These are phyloP conservation scores for Phocoena sinus DNA, from an alignment of 2,113 vertebrate species.

Conservation along the genomic window DNA sequence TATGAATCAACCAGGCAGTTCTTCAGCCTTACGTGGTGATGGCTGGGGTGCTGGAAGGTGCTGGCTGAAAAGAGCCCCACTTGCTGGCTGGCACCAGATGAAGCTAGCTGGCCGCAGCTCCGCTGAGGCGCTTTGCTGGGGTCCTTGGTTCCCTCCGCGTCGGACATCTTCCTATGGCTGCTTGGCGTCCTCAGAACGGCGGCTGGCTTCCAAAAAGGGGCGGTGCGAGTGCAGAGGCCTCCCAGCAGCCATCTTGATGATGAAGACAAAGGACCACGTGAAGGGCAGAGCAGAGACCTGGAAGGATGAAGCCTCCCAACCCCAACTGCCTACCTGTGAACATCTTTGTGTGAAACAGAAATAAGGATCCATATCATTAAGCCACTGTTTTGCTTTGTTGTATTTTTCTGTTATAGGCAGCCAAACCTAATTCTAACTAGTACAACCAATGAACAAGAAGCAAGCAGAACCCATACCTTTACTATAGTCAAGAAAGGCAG, in stretches of 20 bases:
- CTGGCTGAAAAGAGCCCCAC: background rate
- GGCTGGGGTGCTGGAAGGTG: background rate
- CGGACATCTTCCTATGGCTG: background rate
- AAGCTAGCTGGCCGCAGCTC: background rate
- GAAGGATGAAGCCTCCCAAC: background rate
- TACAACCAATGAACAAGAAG: background rate
- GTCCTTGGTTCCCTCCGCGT: background rate
- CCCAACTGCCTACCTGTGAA: background rate
- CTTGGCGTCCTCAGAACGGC: background rate
- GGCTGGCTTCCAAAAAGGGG: background rate
- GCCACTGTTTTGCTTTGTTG: background rate
- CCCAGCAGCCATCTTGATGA: background rate
- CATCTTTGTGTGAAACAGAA: background rate
- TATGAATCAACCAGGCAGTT: background rate
- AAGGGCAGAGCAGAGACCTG: background rate
- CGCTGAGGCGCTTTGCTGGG: background rate
- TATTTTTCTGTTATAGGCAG: background rate
- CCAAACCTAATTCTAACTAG: background rate
- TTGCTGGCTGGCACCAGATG: background rate
- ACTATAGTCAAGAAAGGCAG: background rate
- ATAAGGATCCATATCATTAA: background rate
- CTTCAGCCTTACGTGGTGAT: background rate
- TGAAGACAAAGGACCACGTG: background rate
- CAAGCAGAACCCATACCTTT: background rate
- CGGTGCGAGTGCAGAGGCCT: background rate